Evolutionary conservation across 2,888 invertebrate species (phyloP).

Genomic region (Xanthorhoe spadicearia): DNA sequence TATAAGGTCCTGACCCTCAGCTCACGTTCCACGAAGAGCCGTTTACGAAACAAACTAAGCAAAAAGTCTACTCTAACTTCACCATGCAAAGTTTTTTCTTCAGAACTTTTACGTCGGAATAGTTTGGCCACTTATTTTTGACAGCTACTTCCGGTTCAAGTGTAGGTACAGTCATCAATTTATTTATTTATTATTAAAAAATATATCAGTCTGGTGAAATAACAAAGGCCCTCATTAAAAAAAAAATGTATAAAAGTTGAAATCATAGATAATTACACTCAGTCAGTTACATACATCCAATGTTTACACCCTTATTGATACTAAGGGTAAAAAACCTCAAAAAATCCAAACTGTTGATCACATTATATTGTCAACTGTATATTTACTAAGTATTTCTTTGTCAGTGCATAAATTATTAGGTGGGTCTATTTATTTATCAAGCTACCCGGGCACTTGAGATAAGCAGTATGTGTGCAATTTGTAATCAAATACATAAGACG

Average conservation of each 20-base stretch:
- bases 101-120: slow-evolving; percentile 1
- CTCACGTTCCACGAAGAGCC: slow-evolving; percentile 31
- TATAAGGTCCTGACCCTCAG: slow-evolving; percentile 33
- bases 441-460: background rate
- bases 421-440: background rate
- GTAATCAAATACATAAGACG: background rate
- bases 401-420: background rate
- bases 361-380: background rate
- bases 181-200: too few species aligned
- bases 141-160: slow-evolving; percentile 12
- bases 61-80: slow-evolving; percentile 18
- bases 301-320: too few species aligned
- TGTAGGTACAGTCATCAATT: background rate
- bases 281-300: too few species aligned
- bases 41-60: slow-evolving; percentile 1
- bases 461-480: background rate
- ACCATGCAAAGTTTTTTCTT: slow-evolving; percentile 13
- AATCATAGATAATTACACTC: background rate
- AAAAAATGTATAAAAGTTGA: too few species aligned
- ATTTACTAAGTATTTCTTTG: background rate
- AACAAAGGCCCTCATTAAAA: too few species aligned
- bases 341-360: background rate
- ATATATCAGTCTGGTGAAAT: too few species aligned
- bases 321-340: too few species aligned
- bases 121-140: slow-evolving; percentile 2